A percentile compares a stretch with the other conserved stretches of the same genome.
Conservation (phyloP, 1,140 invertebrate species). For the Octopus sinensis region DNA sequence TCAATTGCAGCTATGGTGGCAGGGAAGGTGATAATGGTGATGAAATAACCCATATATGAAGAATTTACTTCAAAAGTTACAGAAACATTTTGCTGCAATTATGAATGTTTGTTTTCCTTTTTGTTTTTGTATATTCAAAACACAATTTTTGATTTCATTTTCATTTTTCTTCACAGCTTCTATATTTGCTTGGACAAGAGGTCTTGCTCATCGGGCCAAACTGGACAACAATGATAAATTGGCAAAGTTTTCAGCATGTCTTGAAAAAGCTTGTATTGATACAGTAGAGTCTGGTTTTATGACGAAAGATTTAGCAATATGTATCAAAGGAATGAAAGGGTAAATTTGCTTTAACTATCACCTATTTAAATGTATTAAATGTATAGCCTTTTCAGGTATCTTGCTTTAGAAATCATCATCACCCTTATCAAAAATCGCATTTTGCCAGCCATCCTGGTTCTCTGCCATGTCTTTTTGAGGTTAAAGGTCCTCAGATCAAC, state of each 20-base stretch:
- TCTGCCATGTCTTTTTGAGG: too few species aligned
- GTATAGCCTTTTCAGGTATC: too few species aligned
- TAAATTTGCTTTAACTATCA: constrained; percentile 25
- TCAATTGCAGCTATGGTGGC: too few species aligned
- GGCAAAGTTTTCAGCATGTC: constrained; percentile 72
- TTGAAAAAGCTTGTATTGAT: constrained; percentile 88
- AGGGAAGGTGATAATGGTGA: too few species aligned
- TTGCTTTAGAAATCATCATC: too few species aligned
- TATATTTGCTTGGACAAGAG: constrained; percentile 96
- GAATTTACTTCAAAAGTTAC: too few species aligned
- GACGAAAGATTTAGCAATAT: constrained; percentile 99
- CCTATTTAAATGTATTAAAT: too few species aligned
- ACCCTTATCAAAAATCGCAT: too few species aligned
- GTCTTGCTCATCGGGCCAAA: constrained; percentile 86
- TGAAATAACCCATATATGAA: too few species aligned
- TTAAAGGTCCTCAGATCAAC: too few species aligned
- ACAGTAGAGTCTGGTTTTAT: constrained; percentile 92
- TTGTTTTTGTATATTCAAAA: constrained; percentile 13
- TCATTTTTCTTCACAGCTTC: constrained; percentile 70
- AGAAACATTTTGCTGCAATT: background rate
- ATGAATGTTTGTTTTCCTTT: background rate
- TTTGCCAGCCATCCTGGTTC: too few species aligned
- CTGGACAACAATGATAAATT: constrained; percentile 81
- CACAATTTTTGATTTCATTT: background rate
- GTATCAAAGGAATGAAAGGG: constrained; percentile 77